Percentiles rank a stretch among this genome's conserved stretches.
These are phyloP conservation scores for Cydia splendana DNA, from an alignment of 1,140 invertebrate genomes.

Conservation along the genomic window DNA sequence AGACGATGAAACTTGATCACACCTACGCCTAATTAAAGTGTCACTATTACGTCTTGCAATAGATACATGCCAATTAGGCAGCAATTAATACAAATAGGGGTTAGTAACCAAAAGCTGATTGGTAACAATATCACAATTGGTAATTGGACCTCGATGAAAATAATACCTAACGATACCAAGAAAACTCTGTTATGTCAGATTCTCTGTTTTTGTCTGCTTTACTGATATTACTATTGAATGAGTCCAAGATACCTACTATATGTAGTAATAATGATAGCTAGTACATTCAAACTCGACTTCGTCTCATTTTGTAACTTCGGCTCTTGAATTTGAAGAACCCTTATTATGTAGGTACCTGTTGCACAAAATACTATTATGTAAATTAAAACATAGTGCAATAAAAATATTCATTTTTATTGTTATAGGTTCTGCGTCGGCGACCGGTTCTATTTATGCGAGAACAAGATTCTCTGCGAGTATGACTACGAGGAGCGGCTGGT, in stretches of 20 bases:
- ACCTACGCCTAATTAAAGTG: slow-evolving; percentile 17
- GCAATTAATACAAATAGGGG: slow-evolving; percentile 24
- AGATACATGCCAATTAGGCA: slow-evolving; percentile 24
- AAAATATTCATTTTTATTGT: slow-evolving; percentile 43
- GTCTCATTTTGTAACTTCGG: no score
- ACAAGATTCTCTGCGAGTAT: slow-evolving; percentile 98
- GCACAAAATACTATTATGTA: no score
- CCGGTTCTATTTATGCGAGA: slow-evolving; percentile 97
- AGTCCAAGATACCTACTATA: no score
- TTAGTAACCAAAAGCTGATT: slow-evolving; percentile 28
- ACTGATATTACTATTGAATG: no score
- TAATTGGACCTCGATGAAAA: slow-evolving; percentile 19
- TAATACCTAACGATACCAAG: neutral
- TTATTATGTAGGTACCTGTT: no score
- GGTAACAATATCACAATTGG: slow-evolving; percentile 9
- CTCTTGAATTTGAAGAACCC: no score
- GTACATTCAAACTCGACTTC: no score
- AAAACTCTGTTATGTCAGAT: neutral
- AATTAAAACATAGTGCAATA: neutral
- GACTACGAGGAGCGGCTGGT: slow-evolving; percentile 97
- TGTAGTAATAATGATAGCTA: no score
- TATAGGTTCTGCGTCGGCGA: slow-evolving; percentile 98
- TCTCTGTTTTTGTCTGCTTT: no score
- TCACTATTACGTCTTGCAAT: neutral
- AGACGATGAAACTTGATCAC: slow-evolving; percentile 17